Percentiles rank a stretch among this genome's conserved stretches.
Evolutionary conservation across 2,797 vertebrate genomes (phyloP).

Genomic region (Distichodus sexfasciatus): DNA sequence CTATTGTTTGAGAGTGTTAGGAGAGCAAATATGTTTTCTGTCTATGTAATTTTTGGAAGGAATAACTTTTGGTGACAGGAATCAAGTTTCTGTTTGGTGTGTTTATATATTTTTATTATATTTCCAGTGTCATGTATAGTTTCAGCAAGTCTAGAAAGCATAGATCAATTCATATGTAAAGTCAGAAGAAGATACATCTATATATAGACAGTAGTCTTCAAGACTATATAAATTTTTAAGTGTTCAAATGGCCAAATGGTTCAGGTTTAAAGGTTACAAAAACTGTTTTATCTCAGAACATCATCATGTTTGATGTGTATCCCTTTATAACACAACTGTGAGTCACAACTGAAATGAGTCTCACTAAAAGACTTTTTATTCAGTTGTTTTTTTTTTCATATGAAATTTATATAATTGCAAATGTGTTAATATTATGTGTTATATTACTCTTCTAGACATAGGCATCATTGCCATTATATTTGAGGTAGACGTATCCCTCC

Average conservation of each 20-base stretch:
- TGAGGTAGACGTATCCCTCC: too few relatives aligned
- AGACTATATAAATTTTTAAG: neutral
- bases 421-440: too few relatives aligned
- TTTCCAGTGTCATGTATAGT: conserved; percentile 6
- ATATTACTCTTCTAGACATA: too few relatives aligned
- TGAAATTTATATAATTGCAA: too few relatives aligned
- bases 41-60: conserved; percentile 8
- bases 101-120: conserved; percentile 15
- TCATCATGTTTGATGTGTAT: too few relatives aligned
- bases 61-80: conserved; percentile 20
- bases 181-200: neutral
- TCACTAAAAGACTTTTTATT: too few relatives aligned
- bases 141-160: conserved; percentile 1
- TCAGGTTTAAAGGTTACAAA: neutral
- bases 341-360: too few relatives aligned
- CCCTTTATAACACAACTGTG: too few relatives aligned
- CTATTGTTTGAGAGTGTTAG: neutral
- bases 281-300: neutral
- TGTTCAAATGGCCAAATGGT: neutral
- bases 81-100: conserved; percentile 9
- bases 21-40: neutral
- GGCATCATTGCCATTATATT: too few relatives aligned
- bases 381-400: too few relatives aligned
- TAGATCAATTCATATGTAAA: conserved; percentile 2
- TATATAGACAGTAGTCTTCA: neutral